A percentile compares a stretch with the other conserved stretches of the same genome.
Evolutionary conservation across 1,140 invertebrate genomes (phyloP).

Genomic region (Lepidurus apus): DNA sequence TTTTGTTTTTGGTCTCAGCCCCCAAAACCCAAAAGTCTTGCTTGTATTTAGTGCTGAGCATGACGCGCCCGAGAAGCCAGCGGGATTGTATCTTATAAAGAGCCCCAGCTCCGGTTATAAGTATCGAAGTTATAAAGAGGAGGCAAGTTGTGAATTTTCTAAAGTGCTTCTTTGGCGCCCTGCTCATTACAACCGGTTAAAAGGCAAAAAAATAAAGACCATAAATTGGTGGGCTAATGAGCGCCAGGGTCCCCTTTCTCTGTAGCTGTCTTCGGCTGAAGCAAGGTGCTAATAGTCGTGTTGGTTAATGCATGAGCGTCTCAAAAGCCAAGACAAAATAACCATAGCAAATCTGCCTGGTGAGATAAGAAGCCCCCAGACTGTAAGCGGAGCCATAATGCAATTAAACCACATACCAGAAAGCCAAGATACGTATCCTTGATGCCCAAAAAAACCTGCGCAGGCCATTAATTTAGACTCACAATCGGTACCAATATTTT

Average conservation of each 20-base stretch:
- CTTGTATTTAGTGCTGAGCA: neutral
- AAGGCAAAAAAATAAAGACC: neutral
- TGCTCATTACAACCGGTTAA: conserved; percentile 10
- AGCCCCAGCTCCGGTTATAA: neutral
- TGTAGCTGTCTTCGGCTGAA: neutral
- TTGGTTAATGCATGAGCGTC: conserved; percentile 14
- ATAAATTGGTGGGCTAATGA: conserved; percentile 18
- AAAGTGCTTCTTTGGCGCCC: conserved; percentile 20
- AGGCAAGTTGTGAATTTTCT: conserved; percentile 2
- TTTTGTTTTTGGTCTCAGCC: neutral
- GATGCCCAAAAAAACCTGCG: no score
- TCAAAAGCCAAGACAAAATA: neutral
- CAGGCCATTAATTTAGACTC: no score
- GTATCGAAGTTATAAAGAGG: neutral
- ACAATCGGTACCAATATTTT: no score
- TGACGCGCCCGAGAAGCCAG: neutral
- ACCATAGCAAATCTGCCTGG: neutral
- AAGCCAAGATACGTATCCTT: neutral
- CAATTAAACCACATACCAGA: neutral
- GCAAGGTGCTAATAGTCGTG: conserved; percentile 9
- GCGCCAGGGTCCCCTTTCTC: neutral
- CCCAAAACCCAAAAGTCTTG: neutral
- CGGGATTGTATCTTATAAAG: neutral
- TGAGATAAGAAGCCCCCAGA: neutral
- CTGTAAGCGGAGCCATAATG: neutral